Conservation (phyloP, 2,888 invertebrate species). For the Apeira syringaria region DNA sequence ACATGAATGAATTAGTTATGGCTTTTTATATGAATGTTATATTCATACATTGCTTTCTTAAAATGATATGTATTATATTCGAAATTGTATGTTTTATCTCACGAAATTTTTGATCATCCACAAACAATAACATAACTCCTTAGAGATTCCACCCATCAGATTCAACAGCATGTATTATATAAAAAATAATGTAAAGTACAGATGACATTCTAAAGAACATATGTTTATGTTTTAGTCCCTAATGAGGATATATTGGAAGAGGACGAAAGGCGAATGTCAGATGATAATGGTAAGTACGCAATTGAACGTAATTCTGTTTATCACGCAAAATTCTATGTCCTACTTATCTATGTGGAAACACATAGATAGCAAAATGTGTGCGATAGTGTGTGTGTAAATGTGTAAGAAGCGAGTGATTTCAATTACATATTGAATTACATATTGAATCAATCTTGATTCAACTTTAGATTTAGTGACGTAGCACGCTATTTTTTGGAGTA, state of each 20-base stretch:
- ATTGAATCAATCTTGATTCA: too few species aligned
- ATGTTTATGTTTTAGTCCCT: slow-evolving; percentile 64
- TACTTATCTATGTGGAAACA: too few species aligned
- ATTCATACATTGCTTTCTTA: slow-evolving; percentile 7
- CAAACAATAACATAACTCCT: background rate
- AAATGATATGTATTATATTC: slow-evolving; percentile 14
- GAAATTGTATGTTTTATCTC: slow-evolving; percentile 1
- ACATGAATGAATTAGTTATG: slow-evolving; percentile 2
- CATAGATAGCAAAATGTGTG: too few species aligned
- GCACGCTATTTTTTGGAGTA: too few species aligned
- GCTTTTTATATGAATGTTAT: slow-evolving; percentile 2
- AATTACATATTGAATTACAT: too few species aligned
- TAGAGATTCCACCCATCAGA: background rate
- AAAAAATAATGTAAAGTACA: background rate
- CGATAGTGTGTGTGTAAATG: too few species aligned
- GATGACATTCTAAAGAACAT: background rate
- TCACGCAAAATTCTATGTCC: too few species aligned
- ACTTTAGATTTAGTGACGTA: too few species aligned
- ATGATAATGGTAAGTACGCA: slow-evolving; percentile 65
- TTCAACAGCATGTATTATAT: slow-evolving; percentile 8
- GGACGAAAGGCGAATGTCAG: slow-evolving; percentile 74
- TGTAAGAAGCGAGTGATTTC: too few species aligned
- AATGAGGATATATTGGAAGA: slow-evolving; percentile 81
- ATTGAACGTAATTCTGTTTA: background rate
- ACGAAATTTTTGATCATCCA: slow-evolving; percentile 8